Percentiles rank a stretch among this genome's conserved stretches.
Evolutionary conservation across 2,113 vertebrate genomes (phyloP).

Genomic region (Turnix velox): DNA sequence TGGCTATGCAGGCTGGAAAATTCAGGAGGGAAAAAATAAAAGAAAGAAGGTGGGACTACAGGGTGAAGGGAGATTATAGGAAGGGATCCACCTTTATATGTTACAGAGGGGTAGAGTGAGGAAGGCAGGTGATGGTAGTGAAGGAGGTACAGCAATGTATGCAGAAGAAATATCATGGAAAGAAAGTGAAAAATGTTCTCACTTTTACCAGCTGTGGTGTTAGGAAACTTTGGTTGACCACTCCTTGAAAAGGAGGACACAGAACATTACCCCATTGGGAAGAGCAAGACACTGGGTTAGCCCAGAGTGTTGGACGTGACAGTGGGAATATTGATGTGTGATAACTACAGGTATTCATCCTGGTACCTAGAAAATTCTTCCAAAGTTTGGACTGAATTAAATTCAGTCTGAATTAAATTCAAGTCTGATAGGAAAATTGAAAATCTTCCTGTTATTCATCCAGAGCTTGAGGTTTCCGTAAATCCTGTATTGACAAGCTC

Average conservation of each 20-base stretch:
- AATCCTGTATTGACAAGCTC: neutral
- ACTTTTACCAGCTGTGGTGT: neutral
- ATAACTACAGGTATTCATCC: neutral
- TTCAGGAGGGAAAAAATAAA: neutral
- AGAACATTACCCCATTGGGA: neutral
- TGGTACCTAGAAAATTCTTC: neutral
- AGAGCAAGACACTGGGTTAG: neutral
- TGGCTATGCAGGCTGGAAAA: neutral
- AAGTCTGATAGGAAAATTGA: neutral
- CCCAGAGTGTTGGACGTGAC: neutral
- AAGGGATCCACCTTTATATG: neutral
- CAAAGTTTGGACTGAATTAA: neutral
- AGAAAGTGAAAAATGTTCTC: neutral
- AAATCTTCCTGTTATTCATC: conserved; percentile 27
- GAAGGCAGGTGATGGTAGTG: neutral
- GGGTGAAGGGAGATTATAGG: neutral
- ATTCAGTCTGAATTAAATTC: too few relatives aligned
- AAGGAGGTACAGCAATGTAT: neutral
- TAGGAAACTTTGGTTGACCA: neutral
- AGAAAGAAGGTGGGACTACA: neutral
- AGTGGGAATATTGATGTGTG: neutral
- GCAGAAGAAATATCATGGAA: neutral
- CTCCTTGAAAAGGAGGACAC: accelerated
- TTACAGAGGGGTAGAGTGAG: neutral
- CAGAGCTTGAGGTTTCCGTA: neutral